These are phyloP conservation scores for Ctenopoma multispine DNA, from an alignment of 2,797 vertebrate species.

Conservation along the genomic window DNA sequence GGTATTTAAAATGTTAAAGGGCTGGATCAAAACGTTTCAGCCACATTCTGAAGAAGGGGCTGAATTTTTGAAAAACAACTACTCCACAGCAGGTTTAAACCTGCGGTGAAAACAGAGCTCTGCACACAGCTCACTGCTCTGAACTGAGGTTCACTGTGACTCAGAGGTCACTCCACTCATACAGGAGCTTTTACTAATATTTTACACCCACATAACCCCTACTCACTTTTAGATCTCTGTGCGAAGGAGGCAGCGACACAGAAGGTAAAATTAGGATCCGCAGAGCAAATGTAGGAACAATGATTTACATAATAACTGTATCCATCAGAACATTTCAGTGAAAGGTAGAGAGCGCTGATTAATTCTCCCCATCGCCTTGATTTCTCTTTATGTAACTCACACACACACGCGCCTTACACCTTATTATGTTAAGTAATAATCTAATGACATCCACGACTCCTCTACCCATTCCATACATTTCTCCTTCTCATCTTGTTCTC, in stretches of 20 bases:
- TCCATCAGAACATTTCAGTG: slow-evolving; percentile 55
- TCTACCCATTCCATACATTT: slow-evolving; percentile 40
- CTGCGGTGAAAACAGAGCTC: slow-evolving; percentile 37
- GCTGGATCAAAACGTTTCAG: slow-evolving; percentile 34
- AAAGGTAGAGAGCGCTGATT: slow-evolving; percentile 55
- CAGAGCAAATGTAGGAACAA: slow-evolving; percentile 53
- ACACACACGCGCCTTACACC: slow-evolving; percentile 27
- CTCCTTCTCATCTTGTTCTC: slow-evolving; percentile 24
- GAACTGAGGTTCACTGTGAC: slow-evolving; percentile 61
- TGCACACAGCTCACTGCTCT: background rate
- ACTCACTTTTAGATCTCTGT: slow-evolving; percentile 54
- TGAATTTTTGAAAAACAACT: slow-evolving; percentile 31
- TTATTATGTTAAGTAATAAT: slow-evolving; percentile 51
- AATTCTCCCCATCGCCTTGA: slow-evolving; percentile 56
- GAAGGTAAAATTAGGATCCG: slow-evolving; percentile 63
- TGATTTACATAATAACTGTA: slow-evolving; percentile 68
- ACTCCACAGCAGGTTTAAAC: slow-evolving; percentile 23
- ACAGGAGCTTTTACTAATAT: slow-evolving; percentile 62
- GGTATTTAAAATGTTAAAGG: slow-evolving; percentile 7
- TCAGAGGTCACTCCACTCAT: slow-evolving; percentile 69
- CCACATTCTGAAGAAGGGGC: slow-evolving; percentile 4
- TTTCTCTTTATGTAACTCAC: slow-evolving; percentile 60
- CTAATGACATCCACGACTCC: slow-evolving; percentile 60
- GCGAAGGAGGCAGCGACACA: slow-evolving; percentile 48
- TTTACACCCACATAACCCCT: slow-evolving; percentile 64